These are phyloP conservation scores for Heterotis niloticus DNA, from an alignment of 2,113 vertebrate species.

Conservation along the genomic window DNA sequence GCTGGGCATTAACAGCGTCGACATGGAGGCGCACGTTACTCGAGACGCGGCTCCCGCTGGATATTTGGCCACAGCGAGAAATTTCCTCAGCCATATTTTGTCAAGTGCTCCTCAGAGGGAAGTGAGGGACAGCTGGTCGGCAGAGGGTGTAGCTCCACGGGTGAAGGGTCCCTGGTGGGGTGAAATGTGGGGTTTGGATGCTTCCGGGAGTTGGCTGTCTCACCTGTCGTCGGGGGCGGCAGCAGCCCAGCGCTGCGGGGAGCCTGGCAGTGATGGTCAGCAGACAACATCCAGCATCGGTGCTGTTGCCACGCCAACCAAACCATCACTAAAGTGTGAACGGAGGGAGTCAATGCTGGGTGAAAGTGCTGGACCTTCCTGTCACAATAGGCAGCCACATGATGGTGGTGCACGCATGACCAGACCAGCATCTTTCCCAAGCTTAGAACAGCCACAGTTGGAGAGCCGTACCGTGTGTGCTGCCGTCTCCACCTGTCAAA, in stretches of 20 bases:
- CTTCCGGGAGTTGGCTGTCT: slow-evolving; percentile 16
- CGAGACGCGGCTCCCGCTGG: slow-evolving; percentile 22
- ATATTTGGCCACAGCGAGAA: slow-evolving; percentile 27
- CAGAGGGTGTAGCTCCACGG: background rate
- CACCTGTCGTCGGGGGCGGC: slow-evolving; percentile 32
- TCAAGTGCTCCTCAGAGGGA: slow-evolving; percentile 41
- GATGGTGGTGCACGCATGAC: slow-evolving; percentile 37
- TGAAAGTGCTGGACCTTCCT: slow-evolving; percentile 56
- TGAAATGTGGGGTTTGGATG: slow-evolving; percentile 39
- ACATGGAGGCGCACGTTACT: slow-evolving; percentile 20
- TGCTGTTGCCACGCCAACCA: slow-evolving; percentile 28
- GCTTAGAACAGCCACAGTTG: slow-evolving; percentile 25
- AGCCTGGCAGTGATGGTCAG: slow-evolving; percentile 30
- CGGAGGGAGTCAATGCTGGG: slow-evolving; percentile 30
- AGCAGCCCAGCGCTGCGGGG: slow-evolving; percentile 22
- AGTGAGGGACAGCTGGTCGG: slow-evolving; percentile 15
- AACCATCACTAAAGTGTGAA: slow-evolving; percentile 35
- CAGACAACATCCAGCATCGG: slow-evolving; percentile 21
- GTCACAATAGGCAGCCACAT: slow-evolving; percentile 44
- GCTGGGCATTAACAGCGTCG: slow-evolving; percentile 35
- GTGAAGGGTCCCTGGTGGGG: slow-evolving; percentile 43
- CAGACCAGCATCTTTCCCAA: slow-evolving; percentile 36
- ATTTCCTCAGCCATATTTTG: slow-evolving; percentile 43
- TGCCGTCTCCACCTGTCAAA: slow-evolving; percentile 33
- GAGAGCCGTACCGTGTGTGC: slow-evolving; percentile 18